These are phyloP conservation scores for Carpatolechia fugitivella DNA, from an alignment of 2,888 invertebrate genomes.

Conservation along the genomic window DNA sequence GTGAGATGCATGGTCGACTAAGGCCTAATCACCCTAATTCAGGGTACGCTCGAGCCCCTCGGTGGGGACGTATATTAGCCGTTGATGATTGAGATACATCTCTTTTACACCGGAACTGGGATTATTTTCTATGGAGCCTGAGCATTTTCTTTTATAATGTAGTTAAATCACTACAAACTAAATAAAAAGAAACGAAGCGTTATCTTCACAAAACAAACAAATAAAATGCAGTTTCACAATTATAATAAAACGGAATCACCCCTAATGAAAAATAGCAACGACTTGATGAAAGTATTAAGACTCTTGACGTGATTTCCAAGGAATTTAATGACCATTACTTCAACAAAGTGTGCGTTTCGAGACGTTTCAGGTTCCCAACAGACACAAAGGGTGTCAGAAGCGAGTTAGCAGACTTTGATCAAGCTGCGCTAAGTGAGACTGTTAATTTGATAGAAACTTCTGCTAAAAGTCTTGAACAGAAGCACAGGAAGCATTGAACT, in stretches of 20 bases:
- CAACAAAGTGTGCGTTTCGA: background rate
- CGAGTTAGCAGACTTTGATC: constrained; percentile 3
- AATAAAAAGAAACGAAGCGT: too few relatives aligned
- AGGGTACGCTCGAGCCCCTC: too few relatives aligned
- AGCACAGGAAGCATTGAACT: too few relatives aligned
- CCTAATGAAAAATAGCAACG: background rate
- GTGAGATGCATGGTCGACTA: too few relatives aligned
- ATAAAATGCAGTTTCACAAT: background rate
- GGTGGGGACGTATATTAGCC: too few relatives aligned
- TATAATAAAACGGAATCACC: background rate
- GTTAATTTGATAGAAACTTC: constrained; percentile 9
- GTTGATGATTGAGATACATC: too few relatives aligned
- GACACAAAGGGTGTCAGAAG: constrained; percentile 6
- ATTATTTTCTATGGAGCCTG: too few relatives aligned
- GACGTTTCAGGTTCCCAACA: background rate
- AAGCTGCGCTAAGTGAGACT: constrained; percentile 3
- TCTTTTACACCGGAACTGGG: too few relatives aligned
- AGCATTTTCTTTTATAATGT: too few relatives aligned
- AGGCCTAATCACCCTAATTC: too few relatives aligned
- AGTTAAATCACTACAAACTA: too few relatives aligned
- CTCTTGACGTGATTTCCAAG: background rate
- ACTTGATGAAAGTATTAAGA: background rate
- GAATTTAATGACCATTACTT: constrained; percentile 1
- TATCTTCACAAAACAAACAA: too few relatives aligned
- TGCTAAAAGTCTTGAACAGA: background rate